phyloP scores from a whole-genome alignment of 1,140 invertebrate genomes.

The Leptestheria dahalacensis region DNA sequence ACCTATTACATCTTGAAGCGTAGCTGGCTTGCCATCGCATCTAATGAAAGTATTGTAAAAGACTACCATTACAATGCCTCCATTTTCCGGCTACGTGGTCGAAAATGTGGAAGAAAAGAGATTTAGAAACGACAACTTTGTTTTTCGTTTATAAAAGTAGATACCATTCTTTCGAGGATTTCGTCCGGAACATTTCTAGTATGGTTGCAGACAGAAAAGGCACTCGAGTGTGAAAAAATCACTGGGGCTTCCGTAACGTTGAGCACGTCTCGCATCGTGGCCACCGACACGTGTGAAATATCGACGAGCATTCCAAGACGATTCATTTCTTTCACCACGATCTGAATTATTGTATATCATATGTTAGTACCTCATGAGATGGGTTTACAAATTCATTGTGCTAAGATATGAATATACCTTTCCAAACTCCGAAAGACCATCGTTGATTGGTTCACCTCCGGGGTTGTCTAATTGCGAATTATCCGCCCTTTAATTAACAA shows the following conservation, averaged over 20 bases:
- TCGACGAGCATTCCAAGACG: conserved; percentile 82
- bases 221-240: conserved; percentile 78
- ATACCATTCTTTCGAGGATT: conserved; percentile 59
- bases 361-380: not conserved
- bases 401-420: conserved; percentile 21
- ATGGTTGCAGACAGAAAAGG: conserved; percentile 65
- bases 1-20: conserved; percentile 60
- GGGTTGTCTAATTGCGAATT: conserved; percentile 25
- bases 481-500: conserved; percentile 25
- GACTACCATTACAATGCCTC: conserved; percentile 24
- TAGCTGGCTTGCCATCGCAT: conserved; percentile 40
- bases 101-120: no score
- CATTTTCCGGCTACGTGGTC: conserved; percentile 22
- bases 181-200: conserved; percentile 76
- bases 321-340: conserved; percentile 67
- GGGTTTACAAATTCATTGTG: no score
- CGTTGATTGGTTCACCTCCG: conserved; percentile 24
- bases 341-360: conserved; percentile 35
- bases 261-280: conserved; percentile 63
- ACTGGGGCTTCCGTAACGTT: conserved; percentile 58
- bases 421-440: conserved; percentile 29
- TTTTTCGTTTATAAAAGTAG: no score
- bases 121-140: no score
- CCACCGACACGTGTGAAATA: conserved; percentile 68
- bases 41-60: conserved; percentile 23